phyloP scores from a whole-genome alignment of 2,113 vertebrate genomes.

The Mustela nigripes region DNA sequence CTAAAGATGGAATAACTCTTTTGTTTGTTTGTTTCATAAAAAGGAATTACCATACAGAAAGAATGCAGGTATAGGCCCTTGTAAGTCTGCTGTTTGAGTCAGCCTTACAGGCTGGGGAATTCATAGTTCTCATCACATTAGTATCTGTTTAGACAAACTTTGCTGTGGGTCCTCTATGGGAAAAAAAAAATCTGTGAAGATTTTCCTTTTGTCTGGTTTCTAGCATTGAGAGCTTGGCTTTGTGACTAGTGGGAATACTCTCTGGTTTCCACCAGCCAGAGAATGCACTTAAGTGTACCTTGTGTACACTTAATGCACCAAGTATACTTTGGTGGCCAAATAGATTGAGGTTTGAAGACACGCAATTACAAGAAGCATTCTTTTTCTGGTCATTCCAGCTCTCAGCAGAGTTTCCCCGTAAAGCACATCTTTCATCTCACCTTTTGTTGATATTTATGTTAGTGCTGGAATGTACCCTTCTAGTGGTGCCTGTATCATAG shows the following conservation, averaged over 20 bases:
- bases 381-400: neutral
- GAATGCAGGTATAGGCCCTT: neutral
- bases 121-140: neutral
- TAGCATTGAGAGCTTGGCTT: neutral
- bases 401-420: neutral
- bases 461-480: neutral
- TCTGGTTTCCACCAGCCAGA: neutral
- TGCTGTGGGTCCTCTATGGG: neutral
- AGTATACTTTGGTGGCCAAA: neutral
- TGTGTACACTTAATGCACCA: too few relatives aligned
- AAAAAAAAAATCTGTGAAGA: neutral
- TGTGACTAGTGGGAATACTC: neutral
- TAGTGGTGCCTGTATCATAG: neutral
- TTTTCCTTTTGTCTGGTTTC: neutral
- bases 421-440: neutral
- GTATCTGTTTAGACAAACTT: neutral
- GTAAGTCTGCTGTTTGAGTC: neutral
- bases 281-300: neutral
- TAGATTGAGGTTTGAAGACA: neutral
- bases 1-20: neutral
- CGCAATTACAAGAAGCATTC: neutral
- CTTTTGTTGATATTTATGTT: neutral
- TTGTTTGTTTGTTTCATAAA: neutral
- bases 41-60: neutral
- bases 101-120: neutral